These are phyloP conservation scores for Planococcus citri DNA, from an alignment of 1,140 invertebrate species.

Conservation along the genomic window DNA sequence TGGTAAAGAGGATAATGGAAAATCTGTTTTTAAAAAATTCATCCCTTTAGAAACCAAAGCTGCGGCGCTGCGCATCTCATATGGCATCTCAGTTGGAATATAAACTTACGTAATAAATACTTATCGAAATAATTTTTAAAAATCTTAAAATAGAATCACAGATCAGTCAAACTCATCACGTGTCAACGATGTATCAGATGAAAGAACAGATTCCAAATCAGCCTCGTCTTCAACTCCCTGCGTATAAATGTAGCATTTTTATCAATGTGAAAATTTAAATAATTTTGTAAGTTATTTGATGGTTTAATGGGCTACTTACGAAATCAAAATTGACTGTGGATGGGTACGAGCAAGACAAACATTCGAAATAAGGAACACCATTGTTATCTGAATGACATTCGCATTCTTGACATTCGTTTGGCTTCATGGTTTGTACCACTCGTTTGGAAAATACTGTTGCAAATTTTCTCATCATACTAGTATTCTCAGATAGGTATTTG, in stretches of 20 bases:
- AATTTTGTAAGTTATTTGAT: neutral
- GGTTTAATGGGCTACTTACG: slow-evolving; percentile 36
- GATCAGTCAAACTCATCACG: neutral
- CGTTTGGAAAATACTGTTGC: slow-evolving; percentile 53
- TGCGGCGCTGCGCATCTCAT: too few species aligned
- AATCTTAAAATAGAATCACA: neutral
- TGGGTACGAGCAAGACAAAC: slow-evolving; percentile 44
- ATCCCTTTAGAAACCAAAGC: too few species aligned
- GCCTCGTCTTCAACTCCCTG: neutral
- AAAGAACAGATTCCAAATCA: neutral
- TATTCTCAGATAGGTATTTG: slow-evolving; percentile 43
- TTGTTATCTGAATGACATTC: slow-evolving; percentile 54
- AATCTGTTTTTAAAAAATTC: too few species aligned
- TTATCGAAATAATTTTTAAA: neutral
- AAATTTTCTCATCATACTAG: slow-evolving; percentile 49
- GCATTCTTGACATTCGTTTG: slow-evolving; percentile 52
- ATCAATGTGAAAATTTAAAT: neutral
- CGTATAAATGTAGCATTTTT: neutral
- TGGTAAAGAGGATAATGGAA: too few species aligned
- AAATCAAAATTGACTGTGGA: slow-evolving; percentile 38
- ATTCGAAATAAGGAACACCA: slow-evolving; percentile 49
- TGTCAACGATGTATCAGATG: neutral
- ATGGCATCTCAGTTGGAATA: too few species aligned
- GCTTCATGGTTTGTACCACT: slow-evolving; percentile 46
- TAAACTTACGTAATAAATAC: too few species aligned